These are phyloP conservation scores for Paramuricea clavata DNA, from an alignment of 92 coral and sea anemone species.

Conservation along the genomic window DNA sequence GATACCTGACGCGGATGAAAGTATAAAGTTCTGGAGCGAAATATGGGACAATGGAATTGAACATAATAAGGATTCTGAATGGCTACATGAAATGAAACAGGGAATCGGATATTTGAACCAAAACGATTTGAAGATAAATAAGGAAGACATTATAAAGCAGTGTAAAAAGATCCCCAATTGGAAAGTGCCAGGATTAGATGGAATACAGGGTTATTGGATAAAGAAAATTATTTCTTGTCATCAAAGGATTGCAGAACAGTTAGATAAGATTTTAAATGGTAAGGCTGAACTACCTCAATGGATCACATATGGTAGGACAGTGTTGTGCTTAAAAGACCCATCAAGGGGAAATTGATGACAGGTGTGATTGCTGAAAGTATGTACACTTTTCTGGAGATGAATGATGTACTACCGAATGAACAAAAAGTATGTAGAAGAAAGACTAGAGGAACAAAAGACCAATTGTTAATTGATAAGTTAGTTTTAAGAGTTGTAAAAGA, in stretches of 20 bases:
- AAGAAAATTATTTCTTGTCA: background rate
- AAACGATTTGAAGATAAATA: background rate
- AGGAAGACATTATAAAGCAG: background rate
- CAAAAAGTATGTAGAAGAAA: slow-evolving; percentile 2
- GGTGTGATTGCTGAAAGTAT: background rate
- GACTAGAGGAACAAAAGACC: slow-evolving; percentile 50
- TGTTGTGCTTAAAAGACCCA: slow-evolving; percentile 36
- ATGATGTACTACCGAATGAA: background rate
- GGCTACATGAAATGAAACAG: slow-evolving; percentile 5
- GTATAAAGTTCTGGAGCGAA: slow-evolving; percentile 26
- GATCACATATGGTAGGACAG: background rate
- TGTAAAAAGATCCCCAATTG: slow-evolving; percentile 4
- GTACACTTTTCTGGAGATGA: background rate
- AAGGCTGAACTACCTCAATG: too few relatives aligned
- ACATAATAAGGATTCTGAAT: background rate
- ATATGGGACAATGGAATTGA: background rate
- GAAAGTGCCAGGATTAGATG: slow-evolving; percentile 11
- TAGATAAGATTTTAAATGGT: too few relatives aligned
- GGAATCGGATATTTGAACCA: background rate
- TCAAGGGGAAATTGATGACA: slow-evolving; percentile 8
- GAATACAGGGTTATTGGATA: slow-evolving; percentile 13
- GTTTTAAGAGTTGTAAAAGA: background rate
- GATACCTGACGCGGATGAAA: slow-evolving; percentile 27
- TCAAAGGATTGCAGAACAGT: slow-evolving; percentile 28
- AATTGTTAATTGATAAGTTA: slow-evolving; percentile 43